A percentile compares a stretch with the other conserved stretches of the same genome.
Conservation (phyloP, 2,888 invertebrate species). For the Acronicta leporina region DNA sequence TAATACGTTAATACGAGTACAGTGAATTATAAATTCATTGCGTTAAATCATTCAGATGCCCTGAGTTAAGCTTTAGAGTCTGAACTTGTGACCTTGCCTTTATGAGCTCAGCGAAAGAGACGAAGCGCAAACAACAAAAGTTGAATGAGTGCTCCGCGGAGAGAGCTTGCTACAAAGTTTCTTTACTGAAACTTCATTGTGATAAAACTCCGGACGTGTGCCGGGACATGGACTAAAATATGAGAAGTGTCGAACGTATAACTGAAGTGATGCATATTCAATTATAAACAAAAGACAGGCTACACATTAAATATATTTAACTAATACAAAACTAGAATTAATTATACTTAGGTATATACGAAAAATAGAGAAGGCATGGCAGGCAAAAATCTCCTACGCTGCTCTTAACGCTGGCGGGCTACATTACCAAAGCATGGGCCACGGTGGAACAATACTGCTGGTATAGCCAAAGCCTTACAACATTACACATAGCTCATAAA, state of each 20-base stretch:
- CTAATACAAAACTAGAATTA: too few species aligned
- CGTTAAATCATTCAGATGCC: background rate
- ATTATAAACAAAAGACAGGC: too few species aligned
- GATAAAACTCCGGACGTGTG: constrained; percentile 4
- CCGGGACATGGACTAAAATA: background rate
- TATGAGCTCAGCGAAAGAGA: constrained; percentile 5
- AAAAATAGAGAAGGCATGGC: too few species aligned
- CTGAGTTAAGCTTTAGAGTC: background rate
- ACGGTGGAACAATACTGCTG: too few species aligned
- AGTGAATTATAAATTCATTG: background rate
- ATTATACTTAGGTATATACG: too few species aligned
- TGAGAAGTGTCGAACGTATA: constrained; percentile 3
- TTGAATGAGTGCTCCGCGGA: constrained; percentile 3
- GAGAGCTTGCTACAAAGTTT: constrained; percentile 13
- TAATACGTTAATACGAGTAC: background rate
- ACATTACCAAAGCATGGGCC: too few species aligned
- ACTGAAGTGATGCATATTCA: background rate
- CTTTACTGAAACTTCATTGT: constrained; percentile 18
- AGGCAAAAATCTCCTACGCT: too few species aligned
- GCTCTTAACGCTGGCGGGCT: too few species aligned
- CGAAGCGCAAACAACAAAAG: constrained; percentile 32
- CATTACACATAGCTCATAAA: too few species aligned
- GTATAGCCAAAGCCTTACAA: too few species aligned
- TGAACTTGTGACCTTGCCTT: background rate
- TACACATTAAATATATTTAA: too few species aligned